Base-by-base conservation (phyloP, 2,888 invertebrate species). In the Spodoptera littoralis region DNA sequence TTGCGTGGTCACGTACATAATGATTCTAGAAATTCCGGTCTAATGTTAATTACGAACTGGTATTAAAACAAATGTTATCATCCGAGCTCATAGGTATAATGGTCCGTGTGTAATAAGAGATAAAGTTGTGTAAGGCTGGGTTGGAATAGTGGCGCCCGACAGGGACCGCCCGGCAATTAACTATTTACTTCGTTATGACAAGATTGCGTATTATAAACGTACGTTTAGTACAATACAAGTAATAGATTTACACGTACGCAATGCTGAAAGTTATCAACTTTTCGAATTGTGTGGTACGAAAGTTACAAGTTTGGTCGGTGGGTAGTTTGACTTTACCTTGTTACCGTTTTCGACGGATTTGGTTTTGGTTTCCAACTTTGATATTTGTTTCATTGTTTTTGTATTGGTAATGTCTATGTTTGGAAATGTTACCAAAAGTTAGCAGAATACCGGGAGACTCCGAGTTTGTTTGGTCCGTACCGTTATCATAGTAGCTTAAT, bases 151-250 rank as follows among this genome's bases (percentile, higher is more conserved):
- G 59, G 61, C 56, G 62, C 45, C 66, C 70, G 54, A 60, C 61
- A 65, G 69, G 59, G 61, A 69, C 70, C 65, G 48, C 72, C 74
- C 58, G 61, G 65, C 77, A 83, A 84, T 85, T 83, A 85, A 77
- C 75, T 77, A 74, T 81, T 77, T 76, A 78, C 80, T 73, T 65
- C 73, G 81, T 82, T 80, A 78, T 79, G 69, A 79, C 74, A 72
- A 79, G 78, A 80, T 79, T 80, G 73, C 71, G 69, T 70, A 78
- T 80, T 77, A 82, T 79, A 72, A 70, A 55, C 73, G 57, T 49
- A 50, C 59, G 55, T 76, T 76, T 65, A 70, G 44, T 43, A 49
- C 47, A 65, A 70, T 57, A 41, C 49, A 68, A 41, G 43, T 56
- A 54, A 74, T 64, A 73, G 55, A 73, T 64, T 58, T 49, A 52